Percentiles rank a stretch among this genome's conserved stretches.
phyloP scores from a whole-genome alignment of 2,888 invertebrate species.

The Seira musarum region DNA sequence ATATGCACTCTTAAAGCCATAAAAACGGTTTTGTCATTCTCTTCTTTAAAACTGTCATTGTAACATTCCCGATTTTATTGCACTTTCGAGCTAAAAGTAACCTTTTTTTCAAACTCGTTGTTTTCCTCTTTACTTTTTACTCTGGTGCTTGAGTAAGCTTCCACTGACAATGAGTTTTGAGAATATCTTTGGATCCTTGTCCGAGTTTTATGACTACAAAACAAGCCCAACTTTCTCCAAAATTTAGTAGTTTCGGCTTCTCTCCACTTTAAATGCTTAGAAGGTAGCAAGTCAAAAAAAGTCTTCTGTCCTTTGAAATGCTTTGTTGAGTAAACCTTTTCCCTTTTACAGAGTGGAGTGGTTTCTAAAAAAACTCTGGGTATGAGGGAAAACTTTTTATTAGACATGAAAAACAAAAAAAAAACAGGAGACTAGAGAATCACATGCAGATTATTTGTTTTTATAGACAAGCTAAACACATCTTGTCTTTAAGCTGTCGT shows the following conservation, averaged over 20 bases:
- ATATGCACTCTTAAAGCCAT: not conserved
- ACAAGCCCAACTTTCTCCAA: not conserved
- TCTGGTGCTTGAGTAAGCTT: no score
- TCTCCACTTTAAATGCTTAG: no score
- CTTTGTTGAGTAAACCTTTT: not conserved
- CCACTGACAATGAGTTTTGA: not conserved
- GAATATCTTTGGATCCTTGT: not conserved
- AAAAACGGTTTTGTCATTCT: conserved; percentile 1
- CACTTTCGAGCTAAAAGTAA: conserved; percentile 10
- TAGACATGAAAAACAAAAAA: not conserved
- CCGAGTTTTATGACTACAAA: not conserved
- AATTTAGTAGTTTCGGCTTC: no score
- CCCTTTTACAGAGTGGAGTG: not conserved
- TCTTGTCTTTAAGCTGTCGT: conserved; percentile 14
- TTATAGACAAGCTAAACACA: not conserved
- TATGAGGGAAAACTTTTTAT: not conserved
- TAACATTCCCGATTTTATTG: conserved; percentile 33
- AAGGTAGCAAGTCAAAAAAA: no score
- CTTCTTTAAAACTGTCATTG: conserved; percentile 22
- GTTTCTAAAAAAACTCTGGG: not conserved
- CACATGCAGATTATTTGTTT: not conserved
- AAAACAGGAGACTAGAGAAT: not conserved
- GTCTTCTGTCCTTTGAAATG: not conserved
- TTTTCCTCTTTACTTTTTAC: no score
- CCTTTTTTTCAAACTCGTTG: not conserved